phyloP scores from a whole-genome alignment of 2,113 vertebrate species.

The Anhinga rufa region DNA sequence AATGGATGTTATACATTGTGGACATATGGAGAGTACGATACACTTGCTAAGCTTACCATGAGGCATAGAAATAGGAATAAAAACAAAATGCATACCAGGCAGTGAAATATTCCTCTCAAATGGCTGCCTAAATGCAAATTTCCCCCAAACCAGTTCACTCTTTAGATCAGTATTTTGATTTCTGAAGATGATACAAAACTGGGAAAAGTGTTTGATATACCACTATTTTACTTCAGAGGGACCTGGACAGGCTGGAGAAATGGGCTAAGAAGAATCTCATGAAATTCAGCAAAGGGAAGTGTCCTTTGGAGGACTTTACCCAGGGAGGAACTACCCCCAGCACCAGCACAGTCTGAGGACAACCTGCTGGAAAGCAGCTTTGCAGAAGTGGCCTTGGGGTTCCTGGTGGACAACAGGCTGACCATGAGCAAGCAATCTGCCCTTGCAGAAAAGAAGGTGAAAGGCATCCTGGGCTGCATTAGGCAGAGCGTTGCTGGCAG shows the following conservation, averaged over 20 bases:
- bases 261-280: background rate
- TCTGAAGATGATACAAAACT: background rate
- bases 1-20: background rate
- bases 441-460: background rate
- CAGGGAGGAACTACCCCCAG: background rate
- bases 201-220: background rate
- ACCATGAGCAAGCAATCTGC: background rate
- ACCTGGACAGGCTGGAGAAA: background rate
- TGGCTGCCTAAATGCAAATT: background rate
- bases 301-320: background rate
- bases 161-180: background rate
- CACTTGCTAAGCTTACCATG: background rate
- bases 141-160: background rate
- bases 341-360: background rate
- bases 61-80: background rate
- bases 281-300: background rate
- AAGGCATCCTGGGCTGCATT: background rate
- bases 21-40: background rate
- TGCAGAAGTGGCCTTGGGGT: background rate
- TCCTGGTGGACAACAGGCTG: background rate
- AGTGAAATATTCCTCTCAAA: background rate
- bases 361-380: background rate
- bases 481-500: background rate
- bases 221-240: background rate
- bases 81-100: background rate